These are phyloP conservation scores for Yponomeuta sedellus DNA, from an alignment of 2,888 invertebrate genomes.

Conservation along the genomic window DNA sequence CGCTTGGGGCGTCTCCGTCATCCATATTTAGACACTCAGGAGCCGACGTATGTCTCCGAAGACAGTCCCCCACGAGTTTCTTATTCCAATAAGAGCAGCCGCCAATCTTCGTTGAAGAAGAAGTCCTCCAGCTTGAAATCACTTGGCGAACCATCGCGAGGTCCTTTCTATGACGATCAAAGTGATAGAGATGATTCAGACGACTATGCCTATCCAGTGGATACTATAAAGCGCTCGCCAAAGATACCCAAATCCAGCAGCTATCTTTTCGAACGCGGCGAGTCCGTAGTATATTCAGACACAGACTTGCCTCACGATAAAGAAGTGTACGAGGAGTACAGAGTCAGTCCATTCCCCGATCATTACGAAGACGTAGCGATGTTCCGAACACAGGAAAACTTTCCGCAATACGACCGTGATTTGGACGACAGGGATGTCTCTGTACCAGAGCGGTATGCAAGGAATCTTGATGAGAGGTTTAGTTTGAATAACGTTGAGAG, in stretches of 20 bases:
- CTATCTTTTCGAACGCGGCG: constrained; percentile 61
- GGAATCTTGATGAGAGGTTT: constrained; percentile 67
- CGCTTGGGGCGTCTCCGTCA: constrained; percentile 74
- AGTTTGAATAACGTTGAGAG: constrained; percentile 68
- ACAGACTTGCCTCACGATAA: constrained; percentile 61
- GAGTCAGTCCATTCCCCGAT: constrained; percentile 68
- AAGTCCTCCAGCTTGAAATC: constrained; percentile 61
- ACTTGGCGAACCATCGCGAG: constrained; percentile 49
- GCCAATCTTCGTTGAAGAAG: constrained; percentile 67
- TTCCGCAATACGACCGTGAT: constrained; percentile 62
- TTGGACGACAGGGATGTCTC: constrained; percentile 33
- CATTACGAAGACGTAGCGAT: constrained; percentile 62
- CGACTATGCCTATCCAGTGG: constrained; percentile 69
- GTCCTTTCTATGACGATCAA: constrained; percentile 58
- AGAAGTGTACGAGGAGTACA: constrained; percentile 63
- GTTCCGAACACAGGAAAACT: constrained; percentile 69
- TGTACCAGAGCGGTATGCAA: constrained; percentile 48
- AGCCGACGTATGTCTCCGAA: constrained; percentile 66
- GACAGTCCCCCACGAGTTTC: constrained; percentile 65
- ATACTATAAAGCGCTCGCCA: constrained; percentile 70
- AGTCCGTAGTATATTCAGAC: constrained; percentile 65
- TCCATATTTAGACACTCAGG: constrained; percentile 69
- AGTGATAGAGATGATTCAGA: constrained; percentile 70
- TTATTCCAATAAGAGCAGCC: constrained; percentile 67
- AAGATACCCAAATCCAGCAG: constrained; percentile 61